Conservation (phyloP, 2,888 invertebrate species). For the Latrodectus hesperus region DNA sequence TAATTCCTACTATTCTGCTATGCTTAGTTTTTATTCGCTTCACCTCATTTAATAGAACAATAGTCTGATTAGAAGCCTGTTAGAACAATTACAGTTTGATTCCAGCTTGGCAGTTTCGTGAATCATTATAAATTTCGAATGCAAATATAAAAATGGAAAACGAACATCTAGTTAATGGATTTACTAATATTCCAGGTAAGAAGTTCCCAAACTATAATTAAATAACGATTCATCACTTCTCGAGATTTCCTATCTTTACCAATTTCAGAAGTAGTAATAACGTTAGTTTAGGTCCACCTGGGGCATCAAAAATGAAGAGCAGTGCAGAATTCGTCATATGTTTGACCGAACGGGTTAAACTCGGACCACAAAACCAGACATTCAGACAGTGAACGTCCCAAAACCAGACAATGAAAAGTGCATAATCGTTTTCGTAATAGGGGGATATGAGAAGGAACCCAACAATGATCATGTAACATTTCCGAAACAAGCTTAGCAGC, state of each 20-base stretch:
- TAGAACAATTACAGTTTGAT: no score
- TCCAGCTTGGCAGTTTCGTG: no score
- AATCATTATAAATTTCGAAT: no score
- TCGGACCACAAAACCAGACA: constrained; percentile 30
- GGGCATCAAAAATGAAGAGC: not conserved
- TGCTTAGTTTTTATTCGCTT: no score
- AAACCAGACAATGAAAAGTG: constrained; percentile 38
- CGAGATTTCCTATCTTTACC: not conserved
- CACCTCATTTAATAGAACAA: no score
- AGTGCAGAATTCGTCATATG: not conserved
- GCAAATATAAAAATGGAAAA: no score
- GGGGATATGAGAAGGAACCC: not conserved
- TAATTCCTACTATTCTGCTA: no score
- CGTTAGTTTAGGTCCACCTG: not conserved
- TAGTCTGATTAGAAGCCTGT: no score
- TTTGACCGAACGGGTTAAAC: no score
- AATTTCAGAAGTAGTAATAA: not conserved
- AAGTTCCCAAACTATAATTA: not conserved
- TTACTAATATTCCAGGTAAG: no score
- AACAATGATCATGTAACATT: constrained; percentile 34
- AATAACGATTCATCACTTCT: not conserved
- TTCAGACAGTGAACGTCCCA: constrained; percentile 52
- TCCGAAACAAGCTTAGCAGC: constrained; percentile 2
- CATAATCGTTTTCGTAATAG: constrained; percentile 31
- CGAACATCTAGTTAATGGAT: no score